Base-by-base conservation (phyloP, 2,797 vertebrate genomes). In the Ataeniobius toweri region DNA sequence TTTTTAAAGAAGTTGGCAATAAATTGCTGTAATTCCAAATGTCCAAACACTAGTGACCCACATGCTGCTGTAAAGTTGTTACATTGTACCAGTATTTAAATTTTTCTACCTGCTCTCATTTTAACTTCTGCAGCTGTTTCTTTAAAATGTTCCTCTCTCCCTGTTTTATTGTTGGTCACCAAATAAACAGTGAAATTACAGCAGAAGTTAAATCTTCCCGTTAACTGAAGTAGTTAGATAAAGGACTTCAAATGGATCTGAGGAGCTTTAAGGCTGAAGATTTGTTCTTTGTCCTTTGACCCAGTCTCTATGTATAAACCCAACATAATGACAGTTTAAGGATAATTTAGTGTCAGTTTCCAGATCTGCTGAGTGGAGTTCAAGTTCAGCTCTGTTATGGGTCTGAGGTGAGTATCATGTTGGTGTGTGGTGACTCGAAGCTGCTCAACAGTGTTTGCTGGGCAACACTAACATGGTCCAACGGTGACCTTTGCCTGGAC, bases 401-500 rank as follows among this genome's bases (percentile, higher is more conserved):
- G 8, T 41, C 63, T 24, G 20, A 67, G 63, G 63, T 67, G 63
- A 41, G 63, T 0, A 22, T 41, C 63, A 5, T 3, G 63, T 65
- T 22, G 63, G 18, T 41, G 63, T 22, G 36, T 48, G 58, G 8
- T n/a, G 68, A 36, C 59, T 24, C 58, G 14, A 44, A 55, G 36
- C 48, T 6, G 68, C 39, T 76, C 46, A 13, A 53, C 41, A 1
- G n/a, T 20, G 69, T 79, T 39, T 56, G 72, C 69, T 56, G 79
- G 78, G 75, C 73, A 77, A 79, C 85, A 72, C 65, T n/a, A 44
- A 74, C 81, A 73, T 10, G 71, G 79, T 83, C 72, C 77, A 58
- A 68, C 28, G 20, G 44, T 89, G 90, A 93, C 90, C 92, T 90
- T 85, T 91, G 80, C 71, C 77, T 76, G 70, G 14, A 73, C 74